phyloP scores from a whole-genome alignment of 2,888 invertebrate genomes.

The Dicyrtomina minuta region DNA sequence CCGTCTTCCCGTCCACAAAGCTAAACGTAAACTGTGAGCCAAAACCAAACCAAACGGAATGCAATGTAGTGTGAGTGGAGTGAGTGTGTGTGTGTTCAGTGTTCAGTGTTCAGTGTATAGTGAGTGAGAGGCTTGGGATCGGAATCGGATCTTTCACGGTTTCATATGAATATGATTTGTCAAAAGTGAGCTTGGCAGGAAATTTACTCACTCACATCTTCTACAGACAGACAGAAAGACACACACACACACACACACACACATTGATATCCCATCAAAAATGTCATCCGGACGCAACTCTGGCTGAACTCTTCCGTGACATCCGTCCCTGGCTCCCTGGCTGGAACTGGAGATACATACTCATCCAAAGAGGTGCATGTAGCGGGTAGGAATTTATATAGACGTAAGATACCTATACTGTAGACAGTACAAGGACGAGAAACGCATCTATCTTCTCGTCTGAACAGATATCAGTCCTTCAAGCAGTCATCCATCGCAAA shows the following conservation, averaged over 20 bases:
- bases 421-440: neutral
- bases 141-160: conserved; percentile 23
- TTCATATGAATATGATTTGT: conserved; percentile 53
- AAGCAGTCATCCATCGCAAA: conserved; percentile 18
- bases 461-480: neutral
- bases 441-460: neutral
- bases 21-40: too few relatives aligned
- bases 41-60: too few relatives aligned
- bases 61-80: neutral
- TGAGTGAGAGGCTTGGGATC: neutral
- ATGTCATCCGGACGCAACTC: conserved; percentile 51
- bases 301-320: conserved; percentile 36
- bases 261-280: conserved; percentile 54
- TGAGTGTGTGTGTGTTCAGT: conserved; percentile 3
- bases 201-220: conserved; percentile 41
- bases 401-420: too few relatives aligned
- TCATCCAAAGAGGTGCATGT: neutral
- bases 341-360: too few relatives aligned
- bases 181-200: conserved; percentile 52
- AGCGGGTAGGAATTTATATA: neutral
- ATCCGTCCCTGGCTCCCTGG: conserved; percentile 35
- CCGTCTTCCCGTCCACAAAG: neutral
- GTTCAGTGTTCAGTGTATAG: conserved; percentile 1
- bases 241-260: conserved; percentile 48
- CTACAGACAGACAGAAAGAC: conserved; percentile 38